phyloP scores from a whole-genome alignment of 2,113 vertebrate species.

The Pangasianodon gigas region DNA sequence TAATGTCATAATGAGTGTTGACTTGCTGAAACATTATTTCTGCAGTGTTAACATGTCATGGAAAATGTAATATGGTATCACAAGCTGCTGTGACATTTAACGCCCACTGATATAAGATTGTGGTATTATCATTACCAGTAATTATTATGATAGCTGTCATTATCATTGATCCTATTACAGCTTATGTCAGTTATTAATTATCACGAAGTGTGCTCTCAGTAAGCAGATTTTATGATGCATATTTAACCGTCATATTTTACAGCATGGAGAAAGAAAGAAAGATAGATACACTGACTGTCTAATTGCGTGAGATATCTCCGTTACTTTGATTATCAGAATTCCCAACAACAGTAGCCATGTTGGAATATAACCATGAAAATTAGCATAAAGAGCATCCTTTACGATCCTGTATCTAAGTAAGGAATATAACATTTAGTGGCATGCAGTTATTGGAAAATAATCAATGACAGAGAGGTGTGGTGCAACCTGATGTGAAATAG shows the following conservation, averaged over 20 bases:
- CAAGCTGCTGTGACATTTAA: not conserved
- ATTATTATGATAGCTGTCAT: not conserved
- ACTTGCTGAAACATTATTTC: not conserved
- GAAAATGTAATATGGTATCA: not conserved
- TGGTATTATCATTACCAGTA: not conserved
- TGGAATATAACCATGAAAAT: too few relatives aligned
- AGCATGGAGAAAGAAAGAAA: not conserved
- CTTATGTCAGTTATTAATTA: not conserved
- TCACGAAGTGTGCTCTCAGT: not conserved
- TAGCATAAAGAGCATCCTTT: too few relatives aligned
- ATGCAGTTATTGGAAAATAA: not conserved
- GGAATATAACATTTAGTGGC: too few relatives aligned
- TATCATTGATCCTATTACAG: not conserved
- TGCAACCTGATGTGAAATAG: too few relatives aligned
- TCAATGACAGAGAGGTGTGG: too few relatives aligned
- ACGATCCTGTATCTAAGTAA: not conserved
- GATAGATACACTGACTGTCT: not conserved
- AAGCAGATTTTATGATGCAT: not conserved
- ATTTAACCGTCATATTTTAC: not conserved
- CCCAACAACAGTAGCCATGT: not conserved
- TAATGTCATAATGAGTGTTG: not conserved
- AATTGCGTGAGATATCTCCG: too few relatives aligned
- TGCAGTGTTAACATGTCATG: not conserved
- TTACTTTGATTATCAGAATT: not conserved
- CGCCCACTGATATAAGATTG: not conserved